Evolutionary conservation across 2,888 invertebrate genomes (phyloP).

Genomic region (Nomada hirtipes): DNA sequence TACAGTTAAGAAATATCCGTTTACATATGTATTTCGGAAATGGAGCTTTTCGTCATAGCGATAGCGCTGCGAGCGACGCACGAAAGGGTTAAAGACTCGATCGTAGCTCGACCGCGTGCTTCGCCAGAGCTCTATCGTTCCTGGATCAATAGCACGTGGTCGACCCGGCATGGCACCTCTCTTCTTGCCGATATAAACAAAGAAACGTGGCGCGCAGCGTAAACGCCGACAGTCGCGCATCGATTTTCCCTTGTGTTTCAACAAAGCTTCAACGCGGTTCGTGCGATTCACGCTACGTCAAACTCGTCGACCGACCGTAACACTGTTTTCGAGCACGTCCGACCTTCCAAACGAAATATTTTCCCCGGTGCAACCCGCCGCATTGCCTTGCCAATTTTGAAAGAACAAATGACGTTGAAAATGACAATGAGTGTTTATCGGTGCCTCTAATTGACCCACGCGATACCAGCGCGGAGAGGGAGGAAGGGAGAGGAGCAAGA

Average conservation of each 20-base stretch:
- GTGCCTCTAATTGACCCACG: too few species aligned
- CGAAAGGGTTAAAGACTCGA: slow-evolving; percentile 44
- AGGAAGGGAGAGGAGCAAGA: too few species aligned
- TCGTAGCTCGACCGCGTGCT: slow-evolving; percentile 44
- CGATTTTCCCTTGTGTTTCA: slow-evolving; percentile 60
- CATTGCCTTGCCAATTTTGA: too few species aligned
- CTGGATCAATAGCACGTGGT: slow-evolving; percentile 74
- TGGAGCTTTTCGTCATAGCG: background rate
- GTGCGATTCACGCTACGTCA: slow-evolving; percentile 54
- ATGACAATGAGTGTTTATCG: too few species aligned
- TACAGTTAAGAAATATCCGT: too few species aligned
- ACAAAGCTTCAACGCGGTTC: slow-evolving; percentile 31
- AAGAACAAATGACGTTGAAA: too few species aligned
- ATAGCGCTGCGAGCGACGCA: slow-evolving; percentile 7
- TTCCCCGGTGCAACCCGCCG: slow-evolving; percentile 16
- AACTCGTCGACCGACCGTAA: slow-evolving; percentile 34
- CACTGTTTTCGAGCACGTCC: slow-evolving; percentile 23
- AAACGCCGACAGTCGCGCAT: slow-evolving; percentile 66
- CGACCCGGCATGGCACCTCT: slow-evolving; percentile 46
- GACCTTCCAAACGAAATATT: slow-evolving; percentile 45
- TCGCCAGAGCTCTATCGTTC: slow-evolving; percentile 47
- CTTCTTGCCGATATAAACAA: slow-evolving; percentile 81
- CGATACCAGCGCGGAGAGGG: too few species aligned
- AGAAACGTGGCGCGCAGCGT: slow-evolving; percentile 81
- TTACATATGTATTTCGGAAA: background rate